Evolutionary conservation across 2,113 vertebrate species (phyloP), one percentile per base, ranked within the genome.

Genomic region (Chlamydotis undulata): DNA sequence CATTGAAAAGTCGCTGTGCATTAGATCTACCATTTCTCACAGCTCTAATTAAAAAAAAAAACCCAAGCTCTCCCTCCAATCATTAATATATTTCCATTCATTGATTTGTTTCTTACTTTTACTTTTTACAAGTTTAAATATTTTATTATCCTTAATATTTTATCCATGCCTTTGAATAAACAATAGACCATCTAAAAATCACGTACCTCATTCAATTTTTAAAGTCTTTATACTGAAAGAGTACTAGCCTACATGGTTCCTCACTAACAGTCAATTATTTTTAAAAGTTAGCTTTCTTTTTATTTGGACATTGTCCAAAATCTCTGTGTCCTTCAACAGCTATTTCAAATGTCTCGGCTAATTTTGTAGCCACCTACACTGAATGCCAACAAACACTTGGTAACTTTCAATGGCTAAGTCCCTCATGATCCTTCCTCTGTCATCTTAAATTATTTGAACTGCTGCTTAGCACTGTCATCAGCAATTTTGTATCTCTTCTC

Each of bases 381-480:
- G 93, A 94, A 92, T 89, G 75, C 70, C 94, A 96, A 19, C 91
- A 87, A 94, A 95, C 86, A 95, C 76, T 95, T 63, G 8, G 45
- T 88, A 94, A 61, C 90, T 95, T 89, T 96, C 93, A 94, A 14
- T 93, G 53, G 84, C 59, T 92, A 88, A 94, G 95, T 93, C 91
- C 91, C 92, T 91, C 47, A 73, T 97, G 97, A 97, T 97, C 96
- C 84, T 92, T 81, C 50, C 76, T 96, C 71, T 97, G 74, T 95
- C 95, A 94, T 96, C 78, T 60, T 76, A 96, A 82, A 65, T 96
- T 97, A 92, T 96, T 98, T 97, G 87, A 95, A 96, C 89, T 94
- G 82, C 87, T 87, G 89, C 94, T 97, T 96, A 93, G 89, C 93
- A 82, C 74, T 91, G 92, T 91, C 94, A 84, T 97, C 95, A 96